Base-by-base conservation (phyloP, 2,888 invertebrate genomes). In the Nesidiocoris tenuis region DNA sequence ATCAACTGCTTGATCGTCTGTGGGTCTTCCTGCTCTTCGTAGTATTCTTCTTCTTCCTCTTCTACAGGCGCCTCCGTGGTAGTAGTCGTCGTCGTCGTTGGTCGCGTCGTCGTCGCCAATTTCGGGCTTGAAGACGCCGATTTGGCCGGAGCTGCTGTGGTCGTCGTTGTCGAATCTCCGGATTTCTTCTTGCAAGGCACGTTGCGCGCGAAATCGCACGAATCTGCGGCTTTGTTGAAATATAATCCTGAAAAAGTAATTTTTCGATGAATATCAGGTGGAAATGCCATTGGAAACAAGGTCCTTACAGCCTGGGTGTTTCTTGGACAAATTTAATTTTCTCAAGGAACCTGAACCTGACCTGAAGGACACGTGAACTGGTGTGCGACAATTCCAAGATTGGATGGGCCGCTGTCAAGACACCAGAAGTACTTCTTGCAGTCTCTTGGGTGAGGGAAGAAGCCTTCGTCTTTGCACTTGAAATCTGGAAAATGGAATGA, bases 401-500 rank as follows among this genome's bases (percentile, higher is more conserved):
- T 92, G 0, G 95, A 93, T 0, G 95, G 91, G 1, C 94, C 94
- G 81, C 91, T 93, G 82, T 94, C 94, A 79, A 96, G 85, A 82
- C 96, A 96, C 95, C 96, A 96, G 85, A 93, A 96, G 82, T 96
- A 96, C 83, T 95, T 95, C 83, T 95, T 94, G 84, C 96, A 96
- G 84, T 96, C 95, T 57, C 93, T 88, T 0, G 95, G 95, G 85
- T 96, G 95, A 17, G 91, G 90, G 85, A 90, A 96, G 86, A 96
- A 96, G 1, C 96, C 96, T 86, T 96, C 96, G 79, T 96, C 95
- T 81, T 90, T 91, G 83, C 96, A 96, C 83, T 93, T 93, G 84
- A 96, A 96, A 82, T 93, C 94, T 91, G 84, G 7, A 83, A 83
- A 12, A 39, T 3, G 39, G 12, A 39, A 39, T n/a, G n/a, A n/a